Evolutionary conservation across 2,888 invertebrate genomes (phyloP).

Genomic region (Alentia gelatinosa): DNA sequence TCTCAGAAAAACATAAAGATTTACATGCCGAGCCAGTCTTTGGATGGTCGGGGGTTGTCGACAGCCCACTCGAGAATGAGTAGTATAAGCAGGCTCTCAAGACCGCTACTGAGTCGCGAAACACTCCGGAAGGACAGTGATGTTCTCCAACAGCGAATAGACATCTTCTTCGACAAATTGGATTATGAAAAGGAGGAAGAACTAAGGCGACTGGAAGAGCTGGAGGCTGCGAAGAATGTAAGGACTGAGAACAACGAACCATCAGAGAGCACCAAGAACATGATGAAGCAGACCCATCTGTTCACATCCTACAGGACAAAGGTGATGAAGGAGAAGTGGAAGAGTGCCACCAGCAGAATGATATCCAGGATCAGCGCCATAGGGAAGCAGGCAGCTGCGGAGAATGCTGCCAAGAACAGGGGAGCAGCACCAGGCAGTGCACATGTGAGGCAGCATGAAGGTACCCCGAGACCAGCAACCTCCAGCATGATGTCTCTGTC

Average conservation of each 20-base stretch:
- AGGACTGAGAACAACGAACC: neutral
- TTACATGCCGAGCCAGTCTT: neutral
- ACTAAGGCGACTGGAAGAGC: neutral
- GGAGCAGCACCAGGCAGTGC: neutral
- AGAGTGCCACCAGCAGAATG: neutral
- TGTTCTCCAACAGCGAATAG: conserved; percentile 55
- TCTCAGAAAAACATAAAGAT: neutral
- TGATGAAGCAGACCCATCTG: conserved; percentile 7
- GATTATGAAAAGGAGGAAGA: conserved; percentile 20
- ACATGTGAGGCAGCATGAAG: neutral
- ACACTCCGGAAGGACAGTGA: conserved; percentile 55
- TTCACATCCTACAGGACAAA: neutral
- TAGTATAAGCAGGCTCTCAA: neutral
- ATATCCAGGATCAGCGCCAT: neutral
- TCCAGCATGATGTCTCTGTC: neutral
- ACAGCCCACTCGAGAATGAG: neutral
- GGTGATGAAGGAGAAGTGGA: conserved; percentile 53
- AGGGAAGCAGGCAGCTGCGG: neutral
- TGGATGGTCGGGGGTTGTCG: neutral
- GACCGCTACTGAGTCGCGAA: conserved; percentile 48
- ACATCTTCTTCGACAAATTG: conserved; percentile 57
- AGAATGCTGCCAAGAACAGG: neutral
- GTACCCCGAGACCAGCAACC: neutral
- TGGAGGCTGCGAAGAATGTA: neutral
- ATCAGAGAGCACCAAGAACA: conserved; percentile 6